A percentile compares a stretch with the other conserved stretches of the same genome.
These are phyloP conservation scores for Drosophila saltans DNA, from an alignment of 1,140 invertebrate species.

Conservation along the genomic window DNA sequence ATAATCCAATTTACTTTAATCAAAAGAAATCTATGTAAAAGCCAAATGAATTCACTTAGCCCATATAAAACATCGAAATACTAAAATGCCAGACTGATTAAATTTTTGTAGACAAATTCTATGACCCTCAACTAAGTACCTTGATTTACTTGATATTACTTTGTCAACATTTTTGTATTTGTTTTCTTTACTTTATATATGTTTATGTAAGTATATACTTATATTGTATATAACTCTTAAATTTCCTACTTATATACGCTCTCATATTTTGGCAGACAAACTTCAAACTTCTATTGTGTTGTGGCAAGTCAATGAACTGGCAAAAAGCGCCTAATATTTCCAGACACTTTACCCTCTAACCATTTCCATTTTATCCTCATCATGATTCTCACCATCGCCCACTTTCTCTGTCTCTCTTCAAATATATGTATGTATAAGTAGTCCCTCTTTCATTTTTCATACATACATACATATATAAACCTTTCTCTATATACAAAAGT, in stretches of 20 bases:
- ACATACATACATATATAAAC: background rate
- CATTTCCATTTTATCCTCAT: too few relatives aligned
- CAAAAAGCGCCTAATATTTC: slow-evolving; percentile 77
- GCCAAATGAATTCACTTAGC: too few relatives aligned
- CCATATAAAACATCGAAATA: too few relatives aligned
- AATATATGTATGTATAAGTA: background rate
- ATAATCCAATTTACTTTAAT: too few relatives aligned
- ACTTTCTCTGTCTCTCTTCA: background rate
- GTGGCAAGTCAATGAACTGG: slow-evolving; percentile 79
- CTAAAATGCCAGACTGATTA: too few relatives aligned
- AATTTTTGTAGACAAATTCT: too few relatives aligned
- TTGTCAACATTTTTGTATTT: too few relatives aligned
- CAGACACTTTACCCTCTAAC: slow-evolving; percentile 38
- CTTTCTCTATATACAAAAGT: background rate
- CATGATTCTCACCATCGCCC: too few relatives aligned
- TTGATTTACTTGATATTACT: too few relatives aligned
- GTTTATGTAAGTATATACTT: background rate
- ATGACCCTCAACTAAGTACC: too few relatives aligned
- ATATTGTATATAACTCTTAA: background rate
- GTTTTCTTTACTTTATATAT: too few relatives aligned
- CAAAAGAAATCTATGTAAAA: too few relatives aligned
- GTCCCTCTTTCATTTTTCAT: slow-evolving; percentile 21
- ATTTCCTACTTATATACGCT: slow-evolving; percentile 18
- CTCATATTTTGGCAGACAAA: slow-evolving; percentile 78
- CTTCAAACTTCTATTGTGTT: slow-evolving; percentile 74